Base-by-base conservation (phyloP, 1,140 invertebrate species). In the Eriocheir sinensis region DNA sequence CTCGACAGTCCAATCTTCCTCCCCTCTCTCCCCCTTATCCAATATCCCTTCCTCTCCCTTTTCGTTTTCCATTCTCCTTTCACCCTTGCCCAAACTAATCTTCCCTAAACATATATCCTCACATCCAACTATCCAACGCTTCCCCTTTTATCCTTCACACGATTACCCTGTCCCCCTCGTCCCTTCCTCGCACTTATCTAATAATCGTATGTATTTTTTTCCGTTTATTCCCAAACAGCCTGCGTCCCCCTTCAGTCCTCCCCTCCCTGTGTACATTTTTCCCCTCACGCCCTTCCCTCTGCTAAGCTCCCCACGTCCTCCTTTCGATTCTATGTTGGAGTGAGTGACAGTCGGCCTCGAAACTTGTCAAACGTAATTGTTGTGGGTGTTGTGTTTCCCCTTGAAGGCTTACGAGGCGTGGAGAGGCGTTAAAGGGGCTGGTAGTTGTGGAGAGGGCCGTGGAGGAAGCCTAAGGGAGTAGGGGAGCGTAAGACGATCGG, bases 321-420 rank as follows among this genome's bases (percentile, higher is more conserved):
- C 48, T 53, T 21, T 17, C 48, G 12, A 9, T 53, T 21, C 48
- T 53, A 9, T 53, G 2, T 21, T 53, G 21, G n/a, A 72, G 60
- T 72, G 60, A 72, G 0, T 72, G 17, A 4, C 60, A n/a, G 0
- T 72, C 60, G 2, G 0, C 8, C 60, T 72, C 60, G 6, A 21
- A 72, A 72, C 60, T 72, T 72, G 60, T 72, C 60, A 72, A 72
- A 72, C n/a, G 60, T 72, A 72, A 72, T 72, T 72, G 21, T n/a
- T 72, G 60, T 72, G 60, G 60, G 60, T 72, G 12, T 21, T 72
- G 6, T 17, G 60, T 72, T 12, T 72, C 60, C 27, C 27, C 60
- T 72, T 72, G 60, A 72, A n/a, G 60, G 27, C 21, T n/a, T 72
- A n/a, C 60, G 0, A n/a, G 60, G 8, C 60, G 27, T n/a, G 4